phyloP scores from a whole-genome alignment of 2,888 invertebrate species.

The Sphecodes monilicornis region DNA sequence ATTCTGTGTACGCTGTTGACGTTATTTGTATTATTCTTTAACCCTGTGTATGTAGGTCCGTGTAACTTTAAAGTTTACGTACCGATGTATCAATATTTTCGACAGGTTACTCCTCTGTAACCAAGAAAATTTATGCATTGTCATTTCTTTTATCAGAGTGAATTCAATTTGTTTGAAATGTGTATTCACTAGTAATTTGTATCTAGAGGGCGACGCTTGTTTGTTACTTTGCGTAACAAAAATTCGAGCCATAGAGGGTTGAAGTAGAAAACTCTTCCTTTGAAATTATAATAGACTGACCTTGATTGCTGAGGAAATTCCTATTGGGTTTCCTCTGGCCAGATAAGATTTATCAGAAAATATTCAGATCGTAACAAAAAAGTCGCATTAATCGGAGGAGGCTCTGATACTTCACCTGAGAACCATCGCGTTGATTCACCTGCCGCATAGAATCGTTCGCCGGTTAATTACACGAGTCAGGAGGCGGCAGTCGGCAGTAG shows the following conservation, averaged over 20 bases:
- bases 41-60: not conserved
- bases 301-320: not conserved
- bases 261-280: not conserved
- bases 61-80: not conserved
- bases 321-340: not conserved
- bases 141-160: not conserved
- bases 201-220: not conserved
- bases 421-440: constrained; percentile 71
- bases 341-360: not conserved
- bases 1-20: not conserved
- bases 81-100: not conserved
- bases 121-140: not conserved
- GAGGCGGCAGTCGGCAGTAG: constrained; percentile 37
- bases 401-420: constrained; percentile 44
- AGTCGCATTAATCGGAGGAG: not conserved
- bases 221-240: not conserved
- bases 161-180: too few relatives aligned
- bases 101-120: not conserved
- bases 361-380: constrained; percentile 4
- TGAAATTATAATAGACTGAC: not conserved
- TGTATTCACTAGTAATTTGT: not conserved
- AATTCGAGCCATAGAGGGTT: not conserved
- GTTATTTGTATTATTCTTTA: not conserved
- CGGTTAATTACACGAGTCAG: constrained; percentile 75
- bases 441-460: constrained; percentile 71